A percentile compares a stretch with the other conserved stretches of the same genome.
Conservation (phyloP, 2,797 vertebrate genomes). For the Anomalospiza imberbis region DNA sequence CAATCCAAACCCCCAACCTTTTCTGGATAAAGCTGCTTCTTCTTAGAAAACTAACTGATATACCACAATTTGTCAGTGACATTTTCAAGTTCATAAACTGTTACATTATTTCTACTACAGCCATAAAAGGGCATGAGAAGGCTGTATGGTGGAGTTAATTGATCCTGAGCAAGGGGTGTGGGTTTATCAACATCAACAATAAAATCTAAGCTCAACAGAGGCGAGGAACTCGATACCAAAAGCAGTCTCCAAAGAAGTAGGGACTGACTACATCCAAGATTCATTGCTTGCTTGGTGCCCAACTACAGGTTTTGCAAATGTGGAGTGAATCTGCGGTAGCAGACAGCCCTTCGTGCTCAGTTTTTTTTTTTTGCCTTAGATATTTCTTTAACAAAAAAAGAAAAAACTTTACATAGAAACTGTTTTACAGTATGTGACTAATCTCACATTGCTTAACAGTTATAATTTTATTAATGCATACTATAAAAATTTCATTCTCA, state of each 20-base stretch:
- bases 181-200: neutral
- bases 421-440: neutral
- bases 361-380: neutral
- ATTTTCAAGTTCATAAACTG: neutral
- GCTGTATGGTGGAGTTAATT: neutral
- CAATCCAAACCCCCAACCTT: neutral
- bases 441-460: neutral
- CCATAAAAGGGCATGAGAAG: neutral
- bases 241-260: neutral
- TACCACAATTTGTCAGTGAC: neutral
- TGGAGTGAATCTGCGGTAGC: neutral
- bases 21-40: neutral
- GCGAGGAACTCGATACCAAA: rapidly evolving
- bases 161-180: neutral
- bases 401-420: neutral
- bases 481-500: neutral
- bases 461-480: neutral
- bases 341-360: neutral
- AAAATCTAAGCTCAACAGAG: neutral
- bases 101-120: neutral
- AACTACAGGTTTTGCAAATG: neutral
- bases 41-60: neutral
- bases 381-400: neutral
- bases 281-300: neutral
- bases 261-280: neutral